Conservation (phyloP, 1,140 invertebrate genomes). For the Calosoma granatense region DNA sequence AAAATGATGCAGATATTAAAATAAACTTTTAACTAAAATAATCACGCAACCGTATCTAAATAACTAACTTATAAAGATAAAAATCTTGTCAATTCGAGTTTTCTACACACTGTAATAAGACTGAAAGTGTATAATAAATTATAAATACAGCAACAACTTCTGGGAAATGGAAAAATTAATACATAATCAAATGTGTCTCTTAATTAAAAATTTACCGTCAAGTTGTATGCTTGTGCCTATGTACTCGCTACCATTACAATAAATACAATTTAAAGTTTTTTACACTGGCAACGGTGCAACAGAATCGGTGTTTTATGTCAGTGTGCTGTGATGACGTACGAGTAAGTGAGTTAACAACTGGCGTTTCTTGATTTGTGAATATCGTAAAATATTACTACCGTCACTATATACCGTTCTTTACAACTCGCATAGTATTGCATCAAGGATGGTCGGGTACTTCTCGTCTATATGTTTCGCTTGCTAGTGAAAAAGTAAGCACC, state of each 20-base stretch:
- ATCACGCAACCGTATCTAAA: no score
- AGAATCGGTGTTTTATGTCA: conserved; percentile 1
- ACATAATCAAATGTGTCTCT: neutral
- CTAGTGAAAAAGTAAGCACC: no score
- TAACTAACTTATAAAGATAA: no score
- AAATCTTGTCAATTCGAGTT: no score
- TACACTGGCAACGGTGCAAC: neutral
- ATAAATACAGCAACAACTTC: neutral
- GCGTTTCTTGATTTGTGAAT: conserved; percentile 5
- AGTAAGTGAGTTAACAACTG: neutral
- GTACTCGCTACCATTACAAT: neutral
- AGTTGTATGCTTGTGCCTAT: neutral
- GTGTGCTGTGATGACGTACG: neutral
- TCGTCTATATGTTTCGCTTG: no score
- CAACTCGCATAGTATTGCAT: neutral
- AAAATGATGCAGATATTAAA: no score
- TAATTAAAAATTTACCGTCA: neutral
- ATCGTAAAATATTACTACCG: conserved; percentile 4
- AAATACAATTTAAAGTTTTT: conserved; percentile 7
- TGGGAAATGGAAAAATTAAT: conserved; percentile 3
- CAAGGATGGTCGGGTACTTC: neutral
- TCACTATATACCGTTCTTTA: conserved; percentile 1
- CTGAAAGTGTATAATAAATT: no score
- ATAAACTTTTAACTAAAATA: no score
- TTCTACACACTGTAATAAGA: no score